These are phyloP conservation scores for Lasiurus borealis DNA, from an alignment of 2,113 vertebrate species.

Conservation along the genomic window DNA sequence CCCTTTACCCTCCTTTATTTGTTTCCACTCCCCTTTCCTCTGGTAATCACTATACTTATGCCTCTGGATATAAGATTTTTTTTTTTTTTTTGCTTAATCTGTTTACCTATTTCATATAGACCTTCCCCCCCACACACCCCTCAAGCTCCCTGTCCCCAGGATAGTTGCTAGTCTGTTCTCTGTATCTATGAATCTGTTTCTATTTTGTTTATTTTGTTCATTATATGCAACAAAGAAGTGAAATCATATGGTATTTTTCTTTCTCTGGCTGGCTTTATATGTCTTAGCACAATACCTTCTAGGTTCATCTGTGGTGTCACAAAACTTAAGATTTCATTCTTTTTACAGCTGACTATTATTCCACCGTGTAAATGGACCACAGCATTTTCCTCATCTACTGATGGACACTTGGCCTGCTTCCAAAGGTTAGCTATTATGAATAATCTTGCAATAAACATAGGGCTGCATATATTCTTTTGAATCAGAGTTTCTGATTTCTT, in stretches of 20 bases:
- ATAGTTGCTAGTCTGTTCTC: neutral
- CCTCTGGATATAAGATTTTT: neutral
- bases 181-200: neutral
- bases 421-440: neutral
- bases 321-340: neutral
- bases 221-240: neutral
- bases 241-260: neutral
- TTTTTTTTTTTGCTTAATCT: neutral
- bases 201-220: neutral
- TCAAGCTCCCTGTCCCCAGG: neutral
- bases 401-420: neutral
- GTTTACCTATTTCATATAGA: neutral
- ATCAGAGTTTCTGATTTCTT: neutral
- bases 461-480: neutral
- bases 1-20: neutral
- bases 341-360: neutral
- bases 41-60: neutral
- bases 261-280: neutral
- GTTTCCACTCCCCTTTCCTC: neutral
- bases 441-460: neutral
- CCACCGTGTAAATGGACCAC: too few relatives aligned
- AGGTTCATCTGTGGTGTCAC: neutral
- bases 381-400: neutral
- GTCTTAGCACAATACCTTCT: neutral
- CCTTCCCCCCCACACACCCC: too few relatives aligned